Percentiles rank a stretch among this genome's conserved stretches.
These are phyloP conservation scores for Piaya cayana DNA, from an alignment of 2,113 vertebrate species.

Conservation along the genomic window DNA sequence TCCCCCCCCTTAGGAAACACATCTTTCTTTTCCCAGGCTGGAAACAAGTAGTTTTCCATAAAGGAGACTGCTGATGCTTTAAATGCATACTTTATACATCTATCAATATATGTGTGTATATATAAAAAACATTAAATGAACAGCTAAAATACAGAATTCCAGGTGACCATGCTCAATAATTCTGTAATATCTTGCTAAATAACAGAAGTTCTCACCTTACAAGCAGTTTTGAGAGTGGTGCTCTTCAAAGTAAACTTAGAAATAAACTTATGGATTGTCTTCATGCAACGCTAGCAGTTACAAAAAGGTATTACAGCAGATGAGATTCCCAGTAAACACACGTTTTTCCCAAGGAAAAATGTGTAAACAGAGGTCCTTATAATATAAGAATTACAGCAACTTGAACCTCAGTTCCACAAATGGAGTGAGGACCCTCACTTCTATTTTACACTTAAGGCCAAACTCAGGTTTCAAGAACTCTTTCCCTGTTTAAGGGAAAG, in stretches of 20 bases:
- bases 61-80: background rate
- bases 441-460: background rate
- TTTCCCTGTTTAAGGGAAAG: background rate
- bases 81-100: background rate
- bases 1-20: background rate
- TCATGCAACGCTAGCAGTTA: background rate
- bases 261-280: background rate
- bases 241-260: background rate
- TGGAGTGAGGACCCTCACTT: background rate
- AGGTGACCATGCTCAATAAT: background rate
- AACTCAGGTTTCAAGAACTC: background rate
- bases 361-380: accelerated
- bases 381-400: background rate
- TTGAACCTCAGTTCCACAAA: background rate
- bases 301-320: background rate
- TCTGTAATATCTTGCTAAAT: background rate
- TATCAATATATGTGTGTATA: background rate
- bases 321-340: background rate
- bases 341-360: background rate
- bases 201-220: background rate
- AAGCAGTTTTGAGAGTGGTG: background rate
- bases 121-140: background rate
- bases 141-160: background rate
- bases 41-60: background rate
- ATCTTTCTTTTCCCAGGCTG: background rate